These are phyloP conservation scores for Choloepus hoffmanni DNA, from an alignment of 2,113 vertebrate genomes.

Conservation along the genomic window DNA sequence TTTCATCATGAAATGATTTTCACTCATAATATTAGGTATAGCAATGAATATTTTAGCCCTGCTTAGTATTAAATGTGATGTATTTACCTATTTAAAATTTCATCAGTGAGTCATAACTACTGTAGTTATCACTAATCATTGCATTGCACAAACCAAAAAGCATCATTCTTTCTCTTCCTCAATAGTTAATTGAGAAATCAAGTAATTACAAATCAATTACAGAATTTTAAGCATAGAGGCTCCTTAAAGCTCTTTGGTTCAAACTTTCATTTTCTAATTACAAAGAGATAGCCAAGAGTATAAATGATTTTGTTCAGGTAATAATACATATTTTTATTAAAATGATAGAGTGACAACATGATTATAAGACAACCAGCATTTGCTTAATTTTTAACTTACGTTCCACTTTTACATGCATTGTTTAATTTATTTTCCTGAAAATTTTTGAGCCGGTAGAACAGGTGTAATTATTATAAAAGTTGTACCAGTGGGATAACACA, in stretches of 20 bases:
- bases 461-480: neutral
- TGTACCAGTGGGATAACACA: neutral
- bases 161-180: neutral
- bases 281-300: neutral
- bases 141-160: neutral
- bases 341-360: neutral
- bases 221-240: neutral
- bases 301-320: neutral
- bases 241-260: neutral
- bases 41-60: neutral
- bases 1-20: conserved; percentile 13
- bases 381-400: neutral
- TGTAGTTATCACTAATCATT: conserved; percentile 2
- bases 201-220: neutral
- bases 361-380: neutral
- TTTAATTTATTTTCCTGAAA: neutral
- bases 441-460: neutral
- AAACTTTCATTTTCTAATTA: neutral
- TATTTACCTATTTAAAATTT: neutral
- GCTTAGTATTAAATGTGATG: neutral
- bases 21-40: neutral
- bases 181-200: neutral
- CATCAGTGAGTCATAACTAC: neutral
- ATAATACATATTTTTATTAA: neutral
- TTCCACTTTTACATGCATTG: neutral